Evolutionary conservation across 2,888 invertebrate genomes (phyloP).

Genomic region (Microctonus aethiopoides): DNA sequence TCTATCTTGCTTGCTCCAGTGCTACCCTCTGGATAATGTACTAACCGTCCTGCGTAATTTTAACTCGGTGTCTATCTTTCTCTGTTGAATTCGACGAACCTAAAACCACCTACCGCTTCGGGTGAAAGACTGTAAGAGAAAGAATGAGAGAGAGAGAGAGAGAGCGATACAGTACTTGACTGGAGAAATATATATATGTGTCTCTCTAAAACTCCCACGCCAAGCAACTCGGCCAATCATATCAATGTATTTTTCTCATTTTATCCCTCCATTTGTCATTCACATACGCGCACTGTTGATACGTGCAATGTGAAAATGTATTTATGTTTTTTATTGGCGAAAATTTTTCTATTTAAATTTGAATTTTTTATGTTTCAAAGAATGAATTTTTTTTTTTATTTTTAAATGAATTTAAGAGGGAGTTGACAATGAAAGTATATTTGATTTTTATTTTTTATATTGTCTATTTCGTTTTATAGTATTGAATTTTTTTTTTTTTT

Average conservation of each 20-base stretch:
- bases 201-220: constrained; percentile 43
- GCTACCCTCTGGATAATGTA: constrained; percentile 35
- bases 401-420: too few relatives aligned
- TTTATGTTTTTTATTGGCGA: background rate
- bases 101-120: constrained; percentile 3
- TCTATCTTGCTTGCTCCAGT: constrained; percentile 12
- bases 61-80: constrained; percentile 25
- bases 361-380: too few relatives aligned
- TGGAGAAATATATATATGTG: too few relatives aligned
- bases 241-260: background rate
- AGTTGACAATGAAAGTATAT: background rate
- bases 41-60: constrained; percentile 47
- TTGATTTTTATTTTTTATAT: background rate
- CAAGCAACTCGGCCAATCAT: constrained; percentile 36
- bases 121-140: too few relatives aligned
- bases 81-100: constrained; percentile 11
- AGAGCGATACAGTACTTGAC: background rate
- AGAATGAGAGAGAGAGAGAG: too few relatives aligned
- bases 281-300: background rate
- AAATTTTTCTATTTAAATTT: background rate
- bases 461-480: background rate
- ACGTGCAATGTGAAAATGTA: background rate
- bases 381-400: too few relatives aligned
- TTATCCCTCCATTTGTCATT: background rate
- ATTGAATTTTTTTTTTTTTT: background rate